phyloP scores from a whole-genome alignment of 2,888 invertebrate species.

The Diplolepis rosae region DNA sequence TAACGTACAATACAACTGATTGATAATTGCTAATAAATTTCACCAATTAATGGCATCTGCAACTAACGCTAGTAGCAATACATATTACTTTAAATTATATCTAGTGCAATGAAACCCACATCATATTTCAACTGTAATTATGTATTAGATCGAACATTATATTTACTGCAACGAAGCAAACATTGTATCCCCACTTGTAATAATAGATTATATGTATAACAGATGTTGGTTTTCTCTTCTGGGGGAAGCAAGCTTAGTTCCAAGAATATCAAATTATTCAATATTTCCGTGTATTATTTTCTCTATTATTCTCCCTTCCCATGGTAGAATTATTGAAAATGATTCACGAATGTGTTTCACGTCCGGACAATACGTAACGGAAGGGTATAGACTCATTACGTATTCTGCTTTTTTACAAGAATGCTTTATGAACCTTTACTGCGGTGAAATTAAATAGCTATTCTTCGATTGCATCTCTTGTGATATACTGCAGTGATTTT shows the following conservation, averaged over 20 bases:
- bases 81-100: too few species aligned
- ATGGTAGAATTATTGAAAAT: not conserved
- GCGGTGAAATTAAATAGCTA: not conserved
- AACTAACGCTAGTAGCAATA: too few species aligned
- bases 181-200: not conserved
- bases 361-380: not conserved
- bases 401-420: not conserved
- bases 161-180: not conserved
- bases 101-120: too few species aligned
- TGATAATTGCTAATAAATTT: too few species aligned
- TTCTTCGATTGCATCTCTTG: not conserved
- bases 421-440: not conserved
- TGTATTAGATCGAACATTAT: not conserved
- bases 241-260: not conserved
- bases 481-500: not conserved
- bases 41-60: too few species aligned
- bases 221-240: not conserved
- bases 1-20: too few species aligned
- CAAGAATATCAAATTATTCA: not conserved
- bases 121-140: too few species aligned
- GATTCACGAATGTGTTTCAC: not conserved
- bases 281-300: not conserved
- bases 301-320: not conserved
- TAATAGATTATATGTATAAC: not conserved
- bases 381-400: not conserved